Percentiles rank a stretch among this genome's conserved stretches.
These are phyloP conservation scores for Lithophane semibrunnea DNA, from an alignment of 2,888 invertebrate species.

Conservation along the genomic window DNA sequence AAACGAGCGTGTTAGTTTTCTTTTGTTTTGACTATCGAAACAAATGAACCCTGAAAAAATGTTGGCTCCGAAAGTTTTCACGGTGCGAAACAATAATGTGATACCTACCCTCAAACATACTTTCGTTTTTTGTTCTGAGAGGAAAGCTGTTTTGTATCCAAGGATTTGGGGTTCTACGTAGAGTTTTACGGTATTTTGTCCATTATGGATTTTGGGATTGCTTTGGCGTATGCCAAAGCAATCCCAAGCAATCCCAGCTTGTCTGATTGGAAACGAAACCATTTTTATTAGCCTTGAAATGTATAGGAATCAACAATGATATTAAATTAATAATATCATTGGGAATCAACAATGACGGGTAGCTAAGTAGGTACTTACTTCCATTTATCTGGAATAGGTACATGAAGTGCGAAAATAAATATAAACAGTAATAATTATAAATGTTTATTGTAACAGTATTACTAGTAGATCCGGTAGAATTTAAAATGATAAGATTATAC, in stretches of 20 bases:
- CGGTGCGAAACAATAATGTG: neutral
- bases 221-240: conserved; percentile 1
- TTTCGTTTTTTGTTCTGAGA: neutral
- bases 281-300: neutral
- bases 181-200: neutral
- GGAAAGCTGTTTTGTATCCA: neutral
- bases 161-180: neutral
- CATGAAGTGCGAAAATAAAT: conserved; percentile 17
- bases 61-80: neutral
- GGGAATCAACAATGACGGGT: neutral
- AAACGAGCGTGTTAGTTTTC: neutral
- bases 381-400: neutral
- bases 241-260: no score
- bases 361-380: neutral
- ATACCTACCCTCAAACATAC: neutral
- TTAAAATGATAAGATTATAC: conserved; percentile 7
- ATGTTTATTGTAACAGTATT: neutral
- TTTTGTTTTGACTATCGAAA: neutral
- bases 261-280: neutral
- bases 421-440: neutral
- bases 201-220: neutral
- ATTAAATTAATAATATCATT: no score
- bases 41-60: neutral
- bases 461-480: conserved; percentile 18
- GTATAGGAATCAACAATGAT: neutral